phyloP scores from a whole-genome alignment of 2,888 invertebrate species.

The Callyntrura sp. region DNA sequence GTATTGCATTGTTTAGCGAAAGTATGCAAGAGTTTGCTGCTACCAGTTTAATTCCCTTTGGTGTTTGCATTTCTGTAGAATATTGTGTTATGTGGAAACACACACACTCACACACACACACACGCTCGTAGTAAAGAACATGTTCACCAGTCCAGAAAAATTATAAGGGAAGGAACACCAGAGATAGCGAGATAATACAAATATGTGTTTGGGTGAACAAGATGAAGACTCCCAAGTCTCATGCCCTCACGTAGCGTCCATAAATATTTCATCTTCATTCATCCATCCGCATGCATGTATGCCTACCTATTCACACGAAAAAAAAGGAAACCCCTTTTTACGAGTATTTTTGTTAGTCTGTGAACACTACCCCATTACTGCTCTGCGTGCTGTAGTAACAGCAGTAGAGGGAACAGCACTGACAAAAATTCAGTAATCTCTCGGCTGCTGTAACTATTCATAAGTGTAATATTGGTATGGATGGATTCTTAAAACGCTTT shows the following conservation, averaged over 20 bases:
- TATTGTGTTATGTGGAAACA: constrained; percentile 42
- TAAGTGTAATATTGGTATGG: constrained; percentile 33
- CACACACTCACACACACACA: constrained; percentile 6
- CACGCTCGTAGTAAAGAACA: neutral
- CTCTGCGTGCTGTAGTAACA: neutral
- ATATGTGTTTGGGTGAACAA: constrained; percentile 52
- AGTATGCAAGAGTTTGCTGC: neutral
- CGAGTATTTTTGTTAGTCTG: constrained; percentile 18
- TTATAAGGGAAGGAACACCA: neutral
- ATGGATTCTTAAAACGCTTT: constrained; percentile 33
- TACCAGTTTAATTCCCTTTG: constrained; percentile 43
- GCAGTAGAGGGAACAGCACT: neutral
- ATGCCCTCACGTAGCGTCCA: constrained; percentile 74
- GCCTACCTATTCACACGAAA: constrained; percentile 24
- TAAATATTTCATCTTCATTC: constrained; percentile 78
- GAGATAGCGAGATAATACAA: constrained; percentile 35
- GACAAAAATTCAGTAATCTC: constrained; percentile 32
- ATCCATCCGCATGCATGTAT: constrained; percentile 57
- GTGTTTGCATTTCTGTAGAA: neutral
- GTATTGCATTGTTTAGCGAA: too few species aligned
- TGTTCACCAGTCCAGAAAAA: neutral
- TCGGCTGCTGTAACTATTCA: constrained; percentile 37
- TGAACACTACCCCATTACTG: neutral
- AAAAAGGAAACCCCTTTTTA: neutral
- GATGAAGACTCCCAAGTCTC: constrained; percentile 58